Evolutionary conservation across 2,113 vertebrate species (phyloP), one percentile per base, ranked within the genome.

Genomic region (Tupaia tana): DNA sequence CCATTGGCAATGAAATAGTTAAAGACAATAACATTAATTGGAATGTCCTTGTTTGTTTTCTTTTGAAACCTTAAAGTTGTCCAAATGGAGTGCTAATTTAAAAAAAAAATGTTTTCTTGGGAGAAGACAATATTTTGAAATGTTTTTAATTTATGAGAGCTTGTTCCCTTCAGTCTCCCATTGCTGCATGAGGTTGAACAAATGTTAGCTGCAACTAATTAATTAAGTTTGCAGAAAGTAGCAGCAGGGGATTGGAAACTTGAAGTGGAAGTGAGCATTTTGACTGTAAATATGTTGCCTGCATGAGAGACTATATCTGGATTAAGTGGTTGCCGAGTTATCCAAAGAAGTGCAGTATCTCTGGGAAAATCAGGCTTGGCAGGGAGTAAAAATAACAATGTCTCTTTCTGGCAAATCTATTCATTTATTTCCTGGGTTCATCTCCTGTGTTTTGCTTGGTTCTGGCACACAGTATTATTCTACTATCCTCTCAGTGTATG

Each of bases 201-300:
- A 97, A 97, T 98, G 97, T 97, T 98, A 98, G 95, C 95, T 86
- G 86, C 95, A 96, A 96, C 94, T 97, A 98, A 98, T 97, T 97
- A 97, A 97, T 97, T 97, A 97, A 97, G 96, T 97, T 97, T 97
- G 96, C 95, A 94, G 98, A 95, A 97, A 97, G 96, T 94, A 97
- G 96, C 97, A 98, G 97, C 97, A 97, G 97, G 97, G 96, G 97
- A 95, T 82, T 97, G 97, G 94, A 91, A 97, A 97, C 95, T 97
- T 92, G 93, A 97, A 97, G 97, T 95, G 96, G 84, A 97, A 97
- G 97, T 95, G 96, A 94, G 94, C 92, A 93, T 98, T 97, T 97
- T 96, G 92, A 96, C 89, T 97, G 95, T 98, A 96, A 97, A 97
- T 94, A 96, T 88, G 90, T 43, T 96, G 96, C 95, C 97, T 90